Conservation (phyloP, 2,113 vertebrate species). For the Falcunculus frontatus region DNA sequence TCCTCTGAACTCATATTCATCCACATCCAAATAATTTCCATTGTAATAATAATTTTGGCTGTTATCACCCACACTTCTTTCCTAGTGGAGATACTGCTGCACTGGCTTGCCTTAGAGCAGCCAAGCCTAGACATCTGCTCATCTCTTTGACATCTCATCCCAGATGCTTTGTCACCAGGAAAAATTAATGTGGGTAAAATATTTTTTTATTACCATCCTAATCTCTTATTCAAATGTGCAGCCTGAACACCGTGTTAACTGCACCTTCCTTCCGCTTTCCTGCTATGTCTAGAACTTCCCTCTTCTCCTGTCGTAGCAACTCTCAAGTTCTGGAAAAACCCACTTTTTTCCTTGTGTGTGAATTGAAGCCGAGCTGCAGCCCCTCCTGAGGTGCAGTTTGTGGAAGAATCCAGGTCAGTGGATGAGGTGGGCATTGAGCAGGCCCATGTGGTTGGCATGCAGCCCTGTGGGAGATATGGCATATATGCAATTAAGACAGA, state of each 20-base stretch:
- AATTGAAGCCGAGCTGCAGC: neutral
- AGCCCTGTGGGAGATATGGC: slow-evolving; percentile 57
- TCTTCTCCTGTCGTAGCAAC: neutral
- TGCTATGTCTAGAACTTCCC: neutral
- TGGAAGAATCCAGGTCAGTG: slow-evolving; percentile 41
- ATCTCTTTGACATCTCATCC: slow-evolving; percentile 60
- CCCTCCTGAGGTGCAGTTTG: slow-evolving; percentile 1
- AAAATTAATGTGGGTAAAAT: slow-evolving; percentile 30
- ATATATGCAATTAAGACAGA: slow-evolving; percentile 63
- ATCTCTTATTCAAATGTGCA: neutral
- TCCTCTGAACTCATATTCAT: neutral
- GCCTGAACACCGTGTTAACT: neutral
- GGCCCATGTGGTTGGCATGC: slow-evolving; percentile 56
- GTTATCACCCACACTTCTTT: neutral
- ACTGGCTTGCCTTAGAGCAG: slow-evolving; percentile 38
- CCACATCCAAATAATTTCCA: slow-evolving; percentile 5
- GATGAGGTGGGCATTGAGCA: slow-evolving; percentile 46
- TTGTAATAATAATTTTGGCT: slow-evolving; percentile 46
- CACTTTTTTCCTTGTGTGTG: neutral
- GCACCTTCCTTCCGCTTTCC: neutral
- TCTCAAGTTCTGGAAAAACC: neutral
- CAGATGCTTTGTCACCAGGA: slow-evolving; percentile 57
- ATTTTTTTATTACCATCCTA: neutral
- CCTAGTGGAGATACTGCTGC: slow-evolving; percentile 11
- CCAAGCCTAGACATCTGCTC: slow-evolving; percentile 56